Base-by-base conservation (phyloP, 1,140 invertebrate genomes). In the Dendrolimus punctatus region DNA sequence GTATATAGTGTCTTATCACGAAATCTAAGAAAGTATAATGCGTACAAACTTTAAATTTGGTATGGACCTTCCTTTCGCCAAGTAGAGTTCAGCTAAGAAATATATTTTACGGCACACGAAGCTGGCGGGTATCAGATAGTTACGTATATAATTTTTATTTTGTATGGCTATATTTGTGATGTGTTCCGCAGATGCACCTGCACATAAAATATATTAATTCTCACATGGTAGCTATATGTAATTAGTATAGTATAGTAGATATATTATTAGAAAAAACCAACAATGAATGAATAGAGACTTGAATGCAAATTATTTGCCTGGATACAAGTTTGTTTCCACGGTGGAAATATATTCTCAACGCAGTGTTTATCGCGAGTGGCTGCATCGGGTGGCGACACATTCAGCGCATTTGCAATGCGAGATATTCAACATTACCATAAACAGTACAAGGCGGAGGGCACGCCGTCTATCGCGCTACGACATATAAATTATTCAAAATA, bases 401-500 rank as follows among this genome's bases (percentile, higher is more conserved):
- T 84, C 73, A 80, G 79, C 76, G 76, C 74, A 86, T 86, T 86
- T 86, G 80, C 80, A 86, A 84, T 84, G 78, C 79, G 72, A 82
- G 83, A 83, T 86, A 85, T 76, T 59, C 72, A 60, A 75, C 75
- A 86, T 86, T 86, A 86, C 80, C 83, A 86, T 86, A 86, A 86
- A 83, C 79, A 79, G 80, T 77, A 80, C 75, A 70, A 76, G 74
- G 67, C 75, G 77, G 80, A 84, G 80, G 71, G 80, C 78, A 81
- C 71, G 77, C 76, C 76, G 80, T 84, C 83, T 86, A 86, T 86
- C 83, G 80, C 76, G 64, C 68, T 71, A 77, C 80, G 75, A 83
- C 80, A 83, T 86, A 84, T 84, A 86, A 84, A 86, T 84, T 84
- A 86, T 86, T 86, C 83, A 86, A 83, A 84, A 83, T 86, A 84